Base-by-base conservation (phyloP, 2,797 vertebrate genomes). In the Enteromius paludinosus region DNA sequence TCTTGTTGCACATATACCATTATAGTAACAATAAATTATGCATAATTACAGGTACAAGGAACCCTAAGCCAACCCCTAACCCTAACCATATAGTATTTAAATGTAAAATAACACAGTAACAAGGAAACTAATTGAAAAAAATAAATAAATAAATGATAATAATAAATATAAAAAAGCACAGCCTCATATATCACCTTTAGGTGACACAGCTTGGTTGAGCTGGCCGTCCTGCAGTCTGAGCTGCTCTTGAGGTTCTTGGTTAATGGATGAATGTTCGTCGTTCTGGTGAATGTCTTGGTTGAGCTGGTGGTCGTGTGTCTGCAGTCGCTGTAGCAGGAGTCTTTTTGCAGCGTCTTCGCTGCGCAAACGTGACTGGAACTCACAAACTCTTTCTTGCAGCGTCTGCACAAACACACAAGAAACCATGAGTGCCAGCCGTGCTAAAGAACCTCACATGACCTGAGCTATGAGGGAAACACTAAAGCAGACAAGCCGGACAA, bases 291-390 rank as follows among this genome's bases (percentile, higher is more conserved):
- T 73, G 73, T 81, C 70, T n/a, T 66, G 81, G 38, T 61, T n/a
- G 23, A 35, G 12, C 54, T 65, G 61, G 43, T 74, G 70, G 69
- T 82, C 83, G 0, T 7, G 88, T 9, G 66, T 38, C 41, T 83
- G 83, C 38, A 79, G n/a, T 11, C 85, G 88, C 88, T 93, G 91
- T 5, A 89, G 72, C 79, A 90, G 90, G 52, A 90, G 87, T 69
- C 87, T 90, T 38, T 89, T 45, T 0, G 90, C 68, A 28, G 89
- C 86, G 86, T 96, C 95, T 73, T 95, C 93, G 41, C 86, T 88
- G 43, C 86, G 90, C 82, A 95, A 91, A 83, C 93, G 93, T 80
- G 94, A 89, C 87, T 94, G 93, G 87, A 91, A 91, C 88, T 90
- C 15, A 83, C 69, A 89, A 87, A 92, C 91, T 85, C 90, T 90